Percentiles rank a stretch among this genome's conserved stretches.
Conservation (phyloP, 2,797 vertebrate genomes). For the Scarus forsteni region DNA sequence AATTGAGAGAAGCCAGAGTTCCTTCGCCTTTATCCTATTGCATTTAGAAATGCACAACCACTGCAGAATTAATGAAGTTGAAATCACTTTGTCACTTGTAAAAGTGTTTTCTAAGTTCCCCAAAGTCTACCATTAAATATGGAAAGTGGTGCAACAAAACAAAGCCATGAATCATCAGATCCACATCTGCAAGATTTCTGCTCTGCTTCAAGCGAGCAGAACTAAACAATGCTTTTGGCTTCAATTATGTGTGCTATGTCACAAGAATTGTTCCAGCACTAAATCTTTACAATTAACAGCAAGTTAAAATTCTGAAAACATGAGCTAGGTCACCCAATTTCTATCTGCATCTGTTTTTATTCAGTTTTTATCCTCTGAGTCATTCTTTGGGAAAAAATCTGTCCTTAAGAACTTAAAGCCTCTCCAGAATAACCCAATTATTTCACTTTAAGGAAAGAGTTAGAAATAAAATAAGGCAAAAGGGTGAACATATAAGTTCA, state of each 20-base stretch:
- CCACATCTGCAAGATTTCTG: no score
- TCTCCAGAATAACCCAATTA: conserved; percentile 4
- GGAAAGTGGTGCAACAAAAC: no score
- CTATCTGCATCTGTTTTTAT: conserved; percentile 19
- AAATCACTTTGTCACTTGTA: no score
- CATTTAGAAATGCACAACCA: no score
- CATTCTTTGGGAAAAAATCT: neutral
- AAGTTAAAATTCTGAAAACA: conserved; percentile 10
- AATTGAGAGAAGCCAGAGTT: no score
- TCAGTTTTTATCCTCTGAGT: neutral
- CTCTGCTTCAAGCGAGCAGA: no score
- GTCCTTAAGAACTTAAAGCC: conserved; percentile 20
- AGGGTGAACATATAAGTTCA: neutral
- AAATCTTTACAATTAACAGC: neutral
- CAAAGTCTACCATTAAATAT: no score
- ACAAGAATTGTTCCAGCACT: conserved; percentile 2
- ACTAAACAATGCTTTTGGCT: neutral
- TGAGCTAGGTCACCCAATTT: conserved; percentile 30
- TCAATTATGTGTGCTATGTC: conserved; percentile 6
- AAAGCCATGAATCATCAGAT: no score
- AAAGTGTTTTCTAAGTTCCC: no score
- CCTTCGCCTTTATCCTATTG: no score
- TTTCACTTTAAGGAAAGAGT: conserved; percentile 14
- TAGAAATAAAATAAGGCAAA: conserved; percentile 1
- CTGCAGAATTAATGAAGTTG: no score